Percentiles rank a stretch among this genome's conserved stretches.
These are phyloP conservation scores for Caenorhabditis uteleia DNA, from an alignment of 2,888 invertebrate genomes.

Conservation along the genomic window DNA sequence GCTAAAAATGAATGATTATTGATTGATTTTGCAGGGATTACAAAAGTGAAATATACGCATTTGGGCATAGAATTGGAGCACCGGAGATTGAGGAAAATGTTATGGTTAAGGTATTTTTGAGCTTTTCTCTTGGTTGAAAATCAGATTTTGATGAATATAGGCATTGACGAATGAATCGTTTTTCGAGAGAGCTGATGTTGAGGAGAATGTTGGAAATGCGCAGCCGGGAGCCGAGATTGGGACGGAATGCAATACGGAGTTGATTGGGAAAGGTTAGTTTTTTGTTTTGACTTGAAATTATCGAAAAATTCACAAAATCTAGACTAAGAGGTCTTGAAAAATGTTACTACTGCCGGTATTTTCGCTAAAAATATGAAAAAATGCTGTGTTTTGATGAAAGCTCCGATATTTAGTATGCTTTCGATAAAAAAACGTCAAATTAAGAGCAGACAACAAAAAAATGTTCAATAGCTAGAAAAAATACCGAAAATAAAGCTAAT, in stretches of 20 bases:
- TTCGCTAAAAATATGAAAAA: no score
- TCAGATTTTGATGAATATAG: conserved; percentile 19
- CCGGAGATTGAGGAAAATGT: conserved; percentile 42
- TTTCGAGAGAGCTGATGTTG: conserved; percentile 53
- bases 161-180: conserved; percentile 60
- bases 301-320: no score
- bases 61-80: conserved; percentile 61
- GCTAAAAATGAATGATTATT: neutral
- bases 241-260: conserved; percentile 74
- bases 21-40: conserved; percentile 61
- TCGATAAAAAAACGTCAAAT: no score
- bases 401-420: no score
- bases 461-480: no score
- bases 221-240: conserved; percentile 30
- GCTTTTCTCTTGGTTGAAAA: no score
- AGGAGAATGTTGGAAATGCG: conserved; percentile 36
- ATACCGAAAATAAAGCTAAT: no score
- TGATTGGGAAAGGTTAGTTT: conserved; percentile 76
- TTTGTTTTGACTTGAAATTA: conserved; percentile 7
- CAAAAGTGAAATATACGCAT: conserved; percentile 63
- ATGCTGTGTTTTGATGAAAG: no score
- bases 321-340: no score
- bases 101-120: conserved; percentile 33
- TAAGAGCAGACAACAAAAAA: no score
- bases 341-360: no score